These are phyloP conservation scores for Amphipyra berbera DNA, from an alignment of 2,888 invertebrate genomes.

Conservation along the genomic window DNA sequence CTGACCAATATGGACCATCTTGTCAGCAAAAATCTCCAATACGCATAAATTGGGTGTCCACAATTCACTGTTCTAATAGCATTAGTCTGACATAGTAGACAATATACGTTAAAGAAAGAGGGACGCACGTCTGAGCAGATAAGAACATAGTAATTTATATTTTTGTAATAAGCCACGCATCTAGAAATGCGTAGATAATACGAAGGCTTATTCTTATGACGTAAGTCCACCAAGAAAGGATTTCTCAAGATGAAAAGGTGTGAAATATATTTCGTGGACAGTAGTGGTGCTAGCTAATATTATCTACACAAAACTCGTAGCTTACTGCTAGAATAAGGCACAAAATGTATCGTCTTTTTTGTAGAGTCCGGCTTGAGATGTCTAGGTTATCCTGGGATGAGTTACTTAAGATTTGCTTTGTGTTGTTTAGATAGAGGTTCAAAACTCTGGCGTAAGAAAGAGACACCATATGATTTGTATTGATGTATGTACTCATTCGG, in stretches of 20 bases:
- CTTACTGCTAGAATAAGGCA: conserved; percentile 24
- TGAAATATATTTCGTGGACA: conserved; percentile 38
- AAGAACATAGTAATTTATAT: too few relatives aligned
- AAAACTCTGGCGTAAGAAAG: background rate
- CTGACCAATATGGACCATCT: too few relatives aligned
- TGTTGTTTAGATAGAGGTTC: conserved; percentile 1
- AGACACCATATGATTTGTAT: too few relatives aligned
- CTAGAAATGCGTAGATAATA: conserved; percentile 51
- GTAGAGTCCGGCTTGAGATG: conserved; percentile 12
- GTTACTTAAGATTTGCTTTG: conserved; percentile 25
- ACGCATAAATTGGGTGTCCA: too few relatives aligned
- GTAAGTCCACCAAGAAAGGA: conserved; percentile 36
- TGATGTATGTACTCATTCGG: too few relatives aligned
- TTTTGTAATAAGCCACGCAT: conserved; percentile 31
- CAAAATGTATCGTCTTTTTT: conserved; percentile 11
- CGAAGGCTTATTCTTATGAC: conserved; percentile 37
- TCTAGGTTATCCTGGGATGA: conserved; percentile 13
- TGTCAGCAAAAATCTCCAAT: too few relatives aligned
- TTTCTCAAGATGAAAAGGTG: conserved; percentile 54
- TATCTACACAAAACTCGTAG: conserved; percentile 33
- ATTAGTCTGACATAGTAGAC: too few relatives aligned
- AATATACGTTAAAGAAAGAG: too few relatives aligned
- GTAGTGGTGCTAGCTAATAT: conserved; percentile 25
- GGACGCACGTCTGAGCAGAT: too few relatives aligned
- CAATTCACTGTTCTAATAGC: too few relatives aligned